Base-by-base conservation (phyloP, 1,140 invertebrate species). In the Drosophila sturtevanti region DNA sequence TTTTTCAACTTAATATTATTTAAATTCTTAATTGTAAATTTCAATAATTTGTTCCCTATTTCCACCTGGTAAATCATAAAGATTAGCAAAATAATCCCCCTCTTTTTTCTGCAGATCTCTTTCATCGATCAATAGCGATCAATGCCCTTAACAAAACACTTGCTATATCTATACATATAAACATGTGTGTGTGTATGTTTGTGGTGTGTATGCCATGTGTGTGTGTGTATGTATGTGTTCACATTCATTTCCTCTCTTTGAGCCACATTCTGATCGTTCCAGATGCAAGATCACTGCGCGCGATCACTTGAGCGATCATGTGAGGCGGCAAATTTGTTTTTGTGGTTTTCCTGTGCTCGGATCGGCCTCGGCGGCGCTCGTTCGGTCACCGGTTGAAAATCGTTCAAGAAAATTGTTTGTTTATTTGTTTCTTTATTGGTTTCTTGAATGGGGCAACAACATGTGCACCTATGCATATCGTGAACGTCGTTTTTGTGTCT, bases 381-480 rank as follows among this genome's bases (percentile, higher is more conserved):
- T n/a, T 37, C 37, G 37, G 37, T 38, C 37, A 38, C 37, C 37
- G 5, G 37, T 38, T 48, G 16, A 16, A 56, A 59, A 54, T 48
- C 60, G 64, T 59, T 77, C 62, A 64, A 63, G 35, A 54, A 55
- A 77, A 81, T 82, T 66, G 56, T 68, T 60, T 77, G 68, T 81
- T 86, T 86, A 68, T 87, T 86, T 86, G 72, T 87, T 82, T 82
- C 59, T 84, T 81, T 65, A 44, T 71, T 68, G 61, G 62, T 86
- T 77, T 76, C 75, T 72, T 89, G 61, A 81, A 56, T 89, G 90
- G 70, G 76, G 71, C 73, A 89, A 85, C 73, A 89, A 85, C 90
- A 91, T 91, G 90, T 87, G 84, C 90, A 91, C 89, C 90, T 91
- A 91, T 90, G 90, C 90, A 91, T 91, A 85, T 90, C 89, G 85